Conservation (phyloP, 2,113 vertebrate species). For the Cyphomyrus plagiostoma region DNA sequence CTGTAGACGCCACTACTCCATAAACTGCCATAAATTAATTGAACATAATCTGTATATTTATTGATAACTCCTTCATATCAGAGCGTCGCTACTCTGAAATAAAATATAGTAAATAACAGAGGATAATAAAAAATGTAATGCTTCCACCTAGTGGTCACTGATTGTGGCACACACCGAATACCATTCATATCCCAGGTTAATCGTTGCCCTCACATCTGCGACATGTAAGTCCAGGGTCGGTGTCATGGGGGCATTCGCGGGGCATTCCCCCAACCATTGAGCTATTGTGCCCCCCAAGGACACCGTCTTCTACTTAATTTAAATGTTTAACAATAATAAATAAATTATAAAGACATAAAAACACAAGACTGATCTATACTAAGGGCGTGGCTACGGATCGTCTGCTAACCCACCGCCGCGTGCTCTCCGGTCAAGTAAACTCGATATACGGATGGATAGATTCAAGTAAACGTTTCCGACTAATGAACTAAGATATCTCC, state of each 20-base stretch:
- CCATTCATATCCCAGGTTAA: not conserved
- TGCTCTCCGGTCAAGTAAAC: not conserved
- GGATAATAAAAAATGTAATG: not conserved
- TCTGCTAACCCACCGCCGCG: not conserved
- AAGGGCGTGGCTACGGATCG: not conserved
- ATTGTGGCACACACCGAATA: not conserved
- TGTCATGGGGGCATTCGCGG: not conserved
- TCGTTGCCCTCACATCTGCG: not conserved
- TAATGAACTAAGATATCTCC: not conserved
- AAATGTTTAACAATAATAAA: not conserved
- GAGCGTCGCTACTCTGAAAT: not conserved
- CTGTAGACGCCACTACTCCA: not conserved
- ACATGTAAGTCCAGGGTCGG: not conserved
- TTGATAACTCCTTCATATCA: not conserved
- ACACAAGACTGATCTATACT: not conserved
- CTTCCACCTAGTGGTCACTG: conserved; percentile 21
- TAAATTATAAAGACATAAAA: not conserved
- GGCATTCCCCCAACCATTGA: not conserved
- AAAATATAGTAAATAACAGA: not conserved
- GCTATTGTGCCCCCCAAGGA: not conserved
- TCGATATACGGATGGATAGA: not conserved
- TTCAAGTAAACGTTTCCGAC: not conserved
- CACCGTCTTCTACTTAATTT: not conserved
- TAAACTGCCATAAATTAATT: not conserved
- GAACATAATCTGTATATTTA: not conserved